Conservation (phyloP, 2,888 invertebrate genomes). For the Cheilosia pagana region DNA sequence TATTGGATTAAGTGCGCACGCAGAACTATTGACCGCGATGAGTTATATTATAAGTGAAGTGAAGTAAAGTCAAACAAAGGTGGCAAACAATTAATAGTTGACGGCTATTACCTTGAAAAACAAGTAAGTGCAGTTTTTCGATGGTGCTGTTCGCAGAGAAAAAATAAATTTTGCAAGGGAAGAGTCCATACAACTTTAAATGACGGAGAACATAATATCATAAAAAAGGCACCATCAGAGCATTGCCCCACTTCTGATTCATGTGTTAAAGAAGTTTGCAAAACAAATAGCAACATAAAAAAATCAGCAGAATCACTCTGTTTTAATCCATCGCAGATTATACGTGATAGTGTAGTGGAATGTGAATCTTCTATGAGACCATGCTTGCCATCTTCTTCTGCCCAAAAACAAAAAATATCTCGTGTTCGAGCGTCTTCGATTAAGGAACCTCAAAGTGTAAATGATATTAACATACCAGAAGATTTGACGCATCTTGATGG, state of each 20-base stretch:
- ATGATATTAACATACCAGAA: slow-evolving; percentile 5
- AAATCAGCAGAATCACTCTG: too few species aligned
- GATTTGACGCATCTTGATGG: slow-evolving; percentile 12
- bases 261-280: too few species aligned
- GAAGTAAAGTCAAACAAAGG: too few species aligned
- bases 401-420: slow-evolving; percentile 23
- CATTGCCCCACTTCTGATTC: too few species aligned
- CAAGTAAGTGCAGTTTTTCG: too few species aligned
- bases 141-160: too few species aligned
- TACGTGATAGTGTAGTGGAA: slow-evolving; percentile 8
- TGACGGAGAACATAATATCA: neutral
- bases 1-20: neutral
- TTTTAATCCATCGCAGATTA: slow-evolving; percentile 14
- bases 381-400: slow-evolving; percentile 23
- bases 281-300: too few species aligned
- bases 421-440: slow-evolving; percentile 19
- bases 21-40: too few species aligned
- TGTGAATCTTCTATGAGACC: slow-evolving; percentile 18
- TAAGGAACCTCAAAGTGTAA: slow-evolving; percentile 7
- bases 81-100: too few species aligned
- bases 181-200: slow-evolving; percentile 13
- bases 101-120: too few species aligned
- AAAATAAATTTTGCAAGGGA: slow-evolving; percentile 6
- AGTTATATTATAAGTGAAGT: too few species aligned
- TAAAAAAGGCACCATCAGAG: slow-evolving; percentile 9